A percentile compares a stretch with the other conserved stretches of the same genome.
Evolutionary conservation across 2,888 invertebrate species (phyloP).

Genomic region (Steinernema carpocapsae): DNA sequence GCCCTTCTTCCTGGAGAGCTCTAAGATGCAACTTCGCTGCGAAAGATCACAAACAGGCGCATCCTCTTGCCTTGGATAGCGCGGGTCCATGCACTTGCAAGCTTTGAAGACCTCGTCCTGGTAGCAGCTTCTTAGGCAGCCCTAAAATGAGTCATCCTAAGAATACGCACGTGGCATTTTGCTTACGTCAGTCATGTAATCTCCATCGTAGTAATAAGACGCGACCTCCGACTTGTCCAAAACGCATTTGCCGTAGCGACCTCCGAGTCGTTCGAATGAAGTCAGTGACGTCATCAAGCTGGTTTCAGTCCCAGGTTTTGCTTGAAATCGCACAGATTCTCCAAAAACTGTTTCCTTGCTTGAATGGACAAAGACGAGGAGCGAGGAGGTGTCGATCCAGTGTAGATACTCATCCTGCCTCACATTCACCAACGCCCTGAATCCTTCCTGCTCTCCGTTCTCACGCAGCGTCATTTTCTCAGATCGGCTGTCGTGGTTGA

Average conservation of each 20-base stretch:
- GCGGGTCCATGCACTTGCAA: conserved; percentile 27
- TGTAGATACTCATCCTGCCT: conserved; percentile 42
- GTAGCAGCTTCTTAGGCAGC: conserved; percentile 25
- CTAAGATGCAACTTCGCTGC: background rate
- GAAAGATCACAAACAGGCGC: background rate
- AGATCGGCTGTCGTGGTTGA: conserved; percentile 42
- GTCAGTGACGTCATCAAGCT: conserved; percentile 23
- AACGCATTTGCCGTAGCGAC: conserved; percentile 44
- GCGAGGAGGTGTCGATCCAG: conserved; percentile 41
- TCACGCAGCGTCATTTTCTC: background rate
- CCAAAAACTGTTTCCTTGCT: conserved; percentile 39
- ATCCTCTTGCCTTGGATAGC: background rate
- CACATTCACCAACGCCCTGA: conserved; percentile 41
- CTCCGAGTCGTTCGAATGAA: conserved; percentile 41
- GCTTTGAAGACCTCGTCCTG: conserved; percentile 11
- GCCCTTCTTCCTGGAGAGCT: background rate
- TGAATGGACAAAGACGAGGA: conserved; percentile 40
- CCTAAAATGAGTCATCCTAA: background rate
- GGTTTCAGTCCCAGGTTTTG: conserved; percentile 36
- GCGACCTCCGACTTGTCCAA: conserved; percentile 39
- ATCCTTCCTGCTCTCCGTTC: conserved; percentile 39
- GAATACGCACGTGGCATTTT: no score
- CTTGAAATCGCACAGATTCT: conserved; percentile 42
- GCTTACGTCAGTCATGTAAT: conserved; percentile 43
- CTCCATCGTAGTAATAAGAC: conserved; percentile 46